phyloP scores from a whole-genome alignment of 2,113 vertebrate genomes.

The Odobenus rosmarus region DNA sequence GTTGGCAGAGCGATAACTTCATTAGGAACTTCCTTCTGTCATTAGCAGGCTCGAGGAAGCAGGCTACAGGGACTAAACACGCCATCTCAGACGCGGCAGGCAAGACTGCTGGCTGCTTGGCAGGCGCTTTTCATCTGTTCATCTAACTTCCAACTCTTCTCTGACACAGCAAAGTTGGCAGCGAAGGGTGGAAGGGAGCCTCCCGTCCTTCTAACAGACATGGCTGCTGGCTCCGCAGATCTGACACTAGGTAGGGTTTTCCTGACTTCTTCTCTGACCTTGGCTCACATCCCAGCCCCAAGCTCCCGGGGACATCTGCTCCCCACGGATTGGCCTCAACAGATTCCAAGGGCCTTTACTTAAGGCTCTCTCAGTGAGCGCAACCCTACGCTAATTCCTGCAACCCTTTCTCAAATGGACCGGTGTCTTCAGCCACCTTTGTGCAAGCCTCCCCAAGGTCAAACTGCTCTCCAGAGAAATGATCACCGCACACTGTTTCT shows the following conservation, averaged over 20 bases:
- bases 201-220: neutral
- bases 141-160: neutral
- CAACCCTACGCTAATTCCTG: neutral
- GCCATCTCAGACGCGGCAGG: neutral
- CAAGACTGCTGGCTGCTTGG: constrained; percentile 45
- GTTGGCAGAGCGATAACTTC: constrained; percentile 50
- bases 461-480: constrained; percentile 62
- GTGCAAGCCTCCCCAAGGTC: constrained; percentile 58
- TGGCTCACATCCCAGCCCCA: constrained; percentile 55
- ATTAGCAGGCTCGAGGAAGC: neutral
- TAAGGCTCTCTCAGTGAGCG: neutral
- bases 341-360: constrained; percentile 53
- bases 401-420: constrained; percentile 24
- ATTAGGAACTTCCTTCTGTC: constrained; percentile 27
- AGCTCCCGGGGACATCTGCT: constrained; percentile 62
- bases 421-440: neutral
- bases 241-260: constrained; percentile 39
- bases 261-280: constrained; percentile 49
- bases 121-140: neutral
- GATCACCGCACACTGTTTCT: neutral
- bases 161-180: neutral
- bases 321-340: constrained; percentile 49
- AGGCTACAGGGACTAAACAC: neutral
- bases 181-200: neutral
- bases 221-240: neutral